Evolutionary conservation across 2,888 invertebrate species (phyloP), one percentile per base, ranked within the genome.

Genomic region (Sarcophaga subvicina): DNA sequence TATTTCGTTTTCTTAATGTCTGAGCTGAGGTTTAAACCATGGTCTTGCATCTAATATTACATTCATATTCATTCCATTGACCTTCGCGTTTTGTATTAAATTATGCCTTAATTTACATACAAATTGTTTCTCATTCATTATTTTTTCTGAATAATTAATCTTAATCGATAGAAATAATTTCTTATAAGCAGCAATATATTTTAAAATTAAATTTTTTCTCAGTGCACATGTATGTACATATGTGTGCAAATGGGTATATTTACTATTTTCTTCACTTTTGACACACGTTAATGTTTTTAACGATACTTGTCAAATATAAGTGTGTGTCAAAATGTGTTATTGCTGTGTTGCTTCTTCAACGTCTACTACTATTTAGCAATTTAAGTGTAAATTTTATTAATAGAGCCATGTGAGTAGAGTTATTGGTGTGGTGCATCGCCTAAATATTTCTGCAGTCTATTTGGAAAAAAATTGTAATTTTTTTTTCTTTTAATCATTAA

Each of bases 281-380:
- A 76, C 73, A 78, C 86, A 60, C 83, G 77, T 78, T 83, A 69
- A 80, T 71, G 49, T 78, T 27, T 86, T 80, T 86, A 80, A 80
- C 63, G 72, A 77, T 76, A 80, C 77, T 86, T 80, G 73, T 77
- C 76, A 63, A 37, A 37, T 37, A 37, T 71, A 77, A 80, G 69
- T 66, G 75, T 47, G 63, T 54, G 54, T 27, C 8, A 22, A 54
- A 14, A 17, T 54, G 0, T 17, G 45, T 12, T 63, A 14, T 25
- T 20, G 72, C 27, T 17, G 17, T 60, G 20, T 64, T 67, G 63
- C 63, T 47, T 22, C 73, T 63, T 8, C 45, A 22, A 71, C 25
- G 47, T 80, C 60, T 49, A 45, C 27, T 54, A 49, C 71, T 37
- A 67, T 66, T 76, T 72, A 22, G 66, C 49, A 54, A 20, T 76